Base-by-base conservation (phyloP, 2,888 invertebrate genomes). In the Ophion obscuratus region DNA sequence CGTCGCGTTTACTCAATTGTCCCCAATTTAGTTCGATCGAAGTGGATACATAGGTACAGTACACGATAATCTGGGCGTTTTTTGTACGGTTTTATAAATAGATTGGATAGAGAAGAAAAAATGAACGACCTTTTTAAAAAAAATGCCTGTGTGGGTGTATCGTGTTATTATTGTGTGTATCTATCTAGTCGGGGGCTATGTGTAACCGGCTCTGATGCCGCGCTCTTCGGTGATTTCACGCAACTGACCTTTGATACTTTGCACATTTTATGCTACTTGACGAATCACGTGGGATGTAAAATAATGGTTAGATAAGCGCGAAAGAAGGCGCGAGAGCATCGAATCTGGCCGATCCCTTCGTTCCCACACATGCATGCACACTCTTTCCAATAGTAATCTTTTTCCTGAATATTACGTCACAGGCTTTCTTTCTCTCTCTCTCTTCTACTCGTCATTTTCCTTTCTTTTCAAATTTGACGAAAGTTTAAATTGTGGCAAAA, bases 201-300 rank as follows among this genome's bases (percentile, higher is more conserved):
- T 47, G 14, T 47, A 61, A 66, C 47, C 61, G 77, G 70, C 74
- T 71, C 71, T 44, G 47, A 47, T 14, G 75, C 68, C 62, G 53
- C 61, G 61, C 20, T 10, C 59, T 44, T 24, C 76, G 71, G 47
- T 82, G 53, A 79, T 79, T 79, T 57, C 66, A 81, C 71, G 53
- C 79, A 61, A 82, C 59, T 82, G 81, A 85, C 85, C 85, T 82
- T 85, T 85, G 85, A 75, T 80, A 85, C 82, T 82, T 75, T 59
- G 61, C 67, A 75, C 71, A 79, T 85, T 79, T 73, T 57, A 76
- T 76, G 67, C 61, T 66, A 71, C 75, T 83, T 61, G 76, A 79
- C 71, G 70, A 67, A 85, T 79, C 71, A 79, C 71, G 76, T 76
- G 76, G 79, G 76, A 73, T 53, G 73, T 73, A 71, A 77, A 83